These are phyloP conservation scores for Heterotis niloticus DNA, from an alignment of 2,113 vertebrate genomes.

Conservation along the genomic window DNA sequence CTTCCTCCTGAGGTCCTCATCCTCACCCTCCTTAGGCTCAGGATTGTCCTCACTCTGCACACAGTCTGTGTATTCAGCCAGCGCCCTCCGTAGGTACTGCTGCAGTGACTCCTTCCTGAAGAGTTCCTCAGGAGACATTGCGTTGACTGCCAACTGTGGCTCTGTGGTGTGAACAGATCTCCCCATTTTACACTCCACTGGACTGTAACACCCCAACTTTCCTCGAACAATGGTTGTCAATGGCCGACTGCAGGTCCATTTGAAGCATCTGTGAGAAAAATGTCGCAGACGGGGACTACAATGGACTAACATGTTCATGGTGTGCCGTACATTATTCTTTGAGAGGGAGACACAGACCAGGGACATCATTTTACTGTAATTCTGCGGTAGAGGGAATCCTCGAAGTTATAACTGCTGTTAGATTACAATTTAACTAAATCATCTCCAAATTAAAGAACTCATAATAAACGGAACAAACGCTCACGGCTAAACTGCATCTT, in stretches of 20 bases:
- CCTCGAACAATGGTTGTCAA: neutral
- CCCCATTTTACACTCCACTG: neutral
- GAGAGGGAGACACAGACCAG: neutral
- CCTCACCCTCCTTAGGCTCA: constrained; percentile 22
- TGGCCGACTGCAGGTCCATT: neutral
- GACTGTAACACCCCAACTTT: neutral
- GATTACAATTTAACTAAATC: too few species aligned
- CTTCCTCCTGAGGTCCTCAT: constrained; percentile 38
- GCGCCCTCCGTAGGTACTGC: constrained; percentile 50
- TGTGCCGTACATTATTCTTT: neutral
- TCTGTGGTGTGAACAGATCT: constrained; percentile 42
- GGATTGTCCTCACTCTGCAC: constrained; percentile 31
- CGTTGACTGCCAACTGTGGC: constrained; percentile 35
- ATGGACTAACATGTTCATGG: neutral
- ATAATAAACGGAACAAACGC: too few species aligned
- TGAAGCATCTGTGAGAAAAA: neutral
- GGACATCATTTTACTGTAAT: neutral
- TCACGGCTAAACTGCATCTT: too few species aligned
- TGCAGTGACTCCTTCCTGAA: constrained; percentile 57
- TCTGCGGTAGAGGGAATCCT: neutral
- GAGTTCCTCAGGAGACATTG: constrained; percentile 57
- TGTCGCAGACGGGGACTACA: neutral
- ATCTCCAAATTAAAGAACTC: too few species aligned
- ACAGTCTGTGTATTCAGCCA: constrained; percentile 53
- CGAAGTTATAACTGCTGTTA: too few species aligned